Evolutionary conservation across 2,888 invertebrate genomes (phyloP).

Genomic region (Pyrrhia umbra): DNA sequence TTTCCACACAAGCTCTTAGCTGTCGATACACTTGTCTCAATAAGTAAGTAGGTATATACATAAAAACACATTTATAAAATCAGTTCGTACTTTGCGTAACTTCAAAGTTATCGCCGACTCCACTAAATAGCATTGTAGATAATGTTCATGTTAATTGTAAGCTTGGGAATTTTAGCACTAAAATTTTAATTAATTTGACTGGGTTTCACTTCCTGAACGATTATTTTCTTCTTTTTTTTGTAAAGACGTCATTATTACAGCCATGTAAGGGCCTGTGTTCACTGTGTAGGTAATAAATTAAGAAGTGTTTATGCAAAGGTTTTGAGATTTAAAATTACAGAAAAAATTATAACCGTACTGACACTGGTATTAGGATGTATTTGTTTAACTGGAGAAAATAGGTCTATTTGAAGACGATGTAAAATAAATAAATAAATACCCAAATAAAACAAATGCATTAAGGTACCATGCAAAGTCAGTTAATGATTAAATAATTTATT

Average conservation of each 20-base stretch:
- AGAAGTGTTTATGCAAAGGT: not conserved
- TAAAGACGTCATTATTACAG: not conserved
- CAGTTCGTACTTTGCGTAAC: conserved; percentile 5
- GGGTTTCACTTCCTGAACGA: conserved; percentile 35
- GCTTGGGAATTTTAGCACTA: conserved; percentile 39
- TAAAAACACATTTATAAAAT: not conserved
- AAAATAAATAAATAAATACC: too few species aligned
- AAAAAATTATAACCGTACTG: not conserved
- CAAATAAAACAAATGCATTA: conserved; percentile 22
- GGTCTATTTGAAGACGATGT: too few species aligned
- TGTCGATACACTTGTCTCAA: not conserved
- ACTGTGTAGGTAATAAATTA: not conserved
- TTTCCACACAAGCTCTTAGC: not conserved
- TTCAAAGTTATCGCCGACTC: conserved; percentile 38
- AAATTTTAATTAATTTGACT: conserved; percentile 38
- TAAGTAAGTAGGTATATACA: not conserved
- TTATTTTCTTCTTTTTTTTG: conserved; percentile 24
- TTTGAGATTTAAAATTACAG: not conserved
- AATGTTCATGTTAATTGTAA: conserved; percentile 27
- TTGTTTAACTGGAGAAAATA: too few species aligned
- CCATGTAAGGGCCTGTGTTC: not conserved
- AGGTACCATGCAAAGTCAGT: conserved; percentile 1
- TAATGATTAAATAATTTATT: conserved; percentile 21
- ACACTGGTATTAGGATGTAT: too few species aligned
- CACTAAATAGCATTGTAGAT: conserved; percentile 7